phyloP scores from a whole-genome alignment of 2,888 invertebrate species.

The Chaitophorus viminalis region DNA sequence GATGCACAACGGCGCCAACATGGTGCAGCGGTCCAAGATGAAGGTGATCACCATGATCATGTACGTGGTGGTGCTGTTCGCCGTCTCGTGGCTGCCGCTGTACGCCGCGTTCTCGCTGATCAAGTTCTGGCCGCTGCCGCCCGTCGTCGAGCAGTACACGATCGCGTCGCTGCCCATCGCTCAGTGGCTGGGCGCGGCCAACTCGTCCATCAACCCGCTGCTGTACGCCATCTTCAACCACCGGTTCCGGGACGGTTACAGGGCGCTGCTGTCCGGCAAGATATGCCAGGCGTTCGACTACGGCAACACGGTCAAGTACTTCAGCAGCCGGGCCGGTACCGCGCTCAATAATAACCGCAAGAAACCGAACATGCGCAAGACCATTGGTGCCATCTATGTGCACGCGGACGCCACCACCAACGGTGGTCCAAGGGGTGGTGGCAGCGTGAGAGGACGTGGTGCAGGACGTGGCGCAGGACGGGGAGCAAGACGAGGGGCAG shows the following conservation, averaged over 20 bases:
- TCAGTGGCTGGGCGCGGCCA: conserved; percentile 71
- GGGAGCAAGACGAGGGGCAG: too few relatives aligned
- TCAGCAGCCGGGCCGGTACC: conserved; percentile 25
- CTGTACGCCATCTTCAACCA: conserved; percentile 72
- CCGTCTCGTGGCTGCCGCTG: conserved; percentile 71
- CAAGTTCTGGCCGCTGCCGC: conserved; percentile 66
- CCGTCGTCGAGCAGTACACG: conserved; percentile 65
- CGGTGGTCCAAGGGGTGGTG: too few relatives aligned
- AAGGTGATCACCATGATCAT: conserved; percentile 70
- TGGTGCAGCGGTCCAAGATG: conserved; percentile 67
- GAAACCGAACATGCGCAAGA: conserved; percentile 8
- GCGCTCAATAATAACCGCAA: neutral
- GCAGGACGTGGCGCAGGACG: too few relatives aligned
- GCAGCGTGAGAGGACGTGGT: too few relatives aligned
- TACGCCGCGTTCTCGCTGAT: conserved; percentile 69
- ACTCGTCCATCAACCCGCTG: conserved; percentile 72
- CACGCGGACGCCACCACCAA: neutral
- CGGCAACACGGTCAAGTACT: conserved; percentile 62
- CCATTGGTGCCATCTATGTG: conserved; percentile 33
- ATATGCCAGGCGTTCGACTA: conserved; percentile 67
- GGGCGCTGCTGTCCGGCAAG: conserved; percentile 68
- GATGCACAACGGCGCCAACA: conserved; percentile 65
- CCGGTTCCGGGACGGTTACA: conserved; percentile 71
- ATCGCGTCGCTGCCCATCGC: conserved; percentile 68
- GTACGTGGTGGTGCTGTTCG: conserved; percentile 71